Base-by-base conservation (phyloP, 2,113 vertebrate genomes). In the Columbina picui region DNA sequence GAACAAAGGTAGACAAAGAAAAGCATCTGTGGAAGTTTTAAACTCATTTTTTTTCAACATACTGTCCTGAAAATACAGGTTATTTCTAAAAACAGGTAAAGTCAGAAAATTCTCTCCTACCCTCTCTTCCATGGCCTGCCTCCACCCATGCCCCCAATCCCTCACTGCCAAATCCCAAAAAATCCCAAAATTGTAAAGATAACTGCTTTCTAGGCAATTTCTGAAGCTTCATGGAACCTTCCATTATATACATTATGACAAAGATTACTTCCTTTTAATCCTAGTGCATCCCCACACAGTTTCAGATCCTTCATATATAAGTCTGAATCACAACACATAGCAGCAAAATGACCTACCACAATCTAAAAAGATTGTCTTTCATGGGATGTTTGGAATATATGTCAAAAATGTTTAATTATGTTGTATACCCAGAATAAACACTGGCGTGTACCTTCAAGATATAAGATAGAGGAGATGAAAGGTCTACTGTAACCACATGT, bases 391-490 rank as follows among this genome's bases (percentile, higher is more conserved):
- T 96, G 68, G 88, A 50, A 34, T 83, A 36, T 38, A 45, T 27
- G 71, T 86, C 71, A 93, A 41, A 92, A 88, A 83, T 84, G 12
- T 83, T 93, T 93, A 88, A 90, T 88, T 50, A 41, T 80, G 41
- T 32, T 49, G 4, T 57, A 61, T 80, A 86, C 55, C 17, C 59
- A 65, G 59, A 83, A 77, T 94, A 96, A 97, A 95, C 63, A 75
- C 41, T 57, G 74, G 45, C 32, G 45, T 88, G 6, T 85, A 57
- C n/a, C 19, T 65, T 79, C 36, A 60, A 64, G 84, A 82, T 76
- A 49, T 3, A 87, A 85, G 8, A 76, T 6, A 65, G 27, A 90
- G 26, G 29, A 60, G 75, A 83, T 80, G 82, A 93, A 95, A 93
- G 43, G 49, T 25, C 49, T 0, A 0, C 26, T 59, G 29, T 69